Percentiles rank a stretch among this genome's conserved stretches.
Conservation (phyloP, 2,888 invertebrate genomes). For the Cheilosia vulpina region DNA sequence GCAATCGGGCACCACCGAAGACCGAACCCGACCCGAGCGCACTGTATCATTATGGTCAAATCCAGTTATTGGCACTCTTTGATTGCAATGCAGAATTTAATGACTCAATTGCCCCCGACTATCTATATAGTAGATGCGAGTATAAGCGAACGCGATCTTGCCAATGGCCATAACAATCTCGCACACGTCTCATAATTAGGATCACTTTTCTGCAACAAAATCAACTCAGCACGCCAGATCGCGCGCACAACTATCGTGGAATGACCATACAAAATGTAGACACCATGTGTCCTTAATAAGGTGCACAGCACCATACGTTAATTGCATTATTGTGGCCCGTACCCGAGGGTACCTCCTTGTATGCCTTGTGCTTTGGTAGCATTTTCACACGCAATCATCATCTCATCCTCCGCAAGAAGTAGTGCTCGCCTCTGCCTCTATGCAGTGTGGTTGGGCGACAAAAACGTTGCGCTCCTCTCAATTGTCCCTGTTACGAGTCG, state of each 20-base stretch:
- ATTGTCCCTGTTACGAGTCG: conserved; percentile 52
- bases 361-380: conserved; percentile 62
- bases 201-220: conserved; percentile 75
- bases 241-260: conserved; percentile 46
- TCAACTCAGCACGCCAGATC: conserved; percentile 43
- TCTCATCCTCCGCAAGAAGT: conserved; percentile 24
- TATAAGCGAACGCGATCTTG: conserved; percentile 22
- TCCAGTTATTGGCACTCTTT: conserved; percentile 70
- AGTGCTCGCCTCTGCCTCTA: neutral
- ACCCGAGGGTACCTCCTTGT: conserved; percentile 41
- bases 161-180: conserved; percentile 66
- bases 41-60: conserved; percentile 60
- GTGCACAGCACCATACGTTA: conserved; percentile 72
- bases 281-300: conserved; percentile 64
- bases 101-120: conserved; percentile 64
- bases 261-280: conserved; percentile 59
- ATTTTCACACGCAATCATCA: conserved; percentile 81
- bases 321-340: conserved; percentile 53
- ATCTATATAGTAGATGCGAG: neutral
- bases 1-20: conserved; percentile 12
- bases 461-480: conserved; percentile 58
- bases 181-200: conserved; percentile 75
- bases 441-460: neutral
- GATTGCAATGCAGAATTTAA: conserved; percentile 71
- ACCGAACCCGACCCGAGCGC: conserved; percentile 6